Conservation (phyloP, 2,797 vertebrate genomes). For the Alectoris magna region DNA sequence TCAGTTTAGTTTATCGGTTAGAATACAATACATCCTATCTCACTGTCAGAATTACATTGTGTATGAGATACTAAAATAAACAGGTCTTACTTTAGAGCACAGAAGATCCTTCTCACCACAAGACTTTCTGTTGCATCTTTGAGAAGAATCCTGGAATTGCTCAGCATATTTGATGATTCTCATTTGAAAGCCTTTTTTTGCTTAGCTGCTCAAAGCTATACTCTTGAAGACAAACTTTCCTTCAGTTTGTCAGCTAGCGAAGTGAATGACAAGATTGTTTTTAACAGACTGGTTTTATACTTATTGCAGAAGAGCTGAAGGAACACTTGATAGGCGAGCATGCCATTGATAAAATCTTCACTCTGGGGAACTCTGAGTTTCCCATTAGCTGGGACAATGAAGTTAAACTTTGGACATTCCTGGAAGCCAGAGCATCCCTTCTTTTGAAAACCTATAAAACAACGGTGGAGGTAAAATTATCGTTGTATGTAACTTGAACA, state of each 20-base stretch:
- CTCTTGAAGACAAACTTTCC: not conserved
- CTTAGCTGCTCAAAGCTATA: not conserved
- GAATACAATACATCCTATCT: not conserved
- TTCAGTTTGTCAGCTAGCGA: not conserved
- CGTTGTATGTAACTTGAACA: conserved; percentile 12
- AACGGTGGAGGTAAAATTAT: conserved; percentile 86
- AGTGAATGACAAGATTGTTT: not conserved
- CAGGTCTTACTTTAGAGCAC: not conserved
- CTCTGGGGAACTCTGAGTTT: conserved; percentile 93
- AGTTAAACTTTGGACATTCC: conserved; percentile 97
- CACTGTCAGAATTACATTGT: not conserved
- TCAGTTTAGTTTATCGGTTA: not conserved
- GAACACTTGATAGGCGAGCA: conserved; percentile 92
- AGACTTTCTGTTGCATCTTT: not conserved
- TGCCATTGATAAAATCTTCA: conserved; percentile 95
- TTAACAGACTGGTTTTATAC: conserved; percentile 54
- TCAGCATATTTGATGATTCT: not conserved
- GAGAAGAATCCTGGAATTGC: not conserved
- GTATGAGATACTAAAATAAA: not conserved
- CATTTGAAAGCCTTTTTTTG: not conserved
- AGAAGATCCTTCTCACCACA: not conserved
- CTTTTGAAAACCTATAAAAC: conserved; percentile 97
- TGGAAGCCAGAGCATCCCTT: conserved; percentile 93
- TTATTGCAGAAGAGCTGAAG: conserved; percentile 91
- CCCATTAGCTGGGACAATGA: conserved; percentile 99